These are phyloP conservation scores for Anas platyrhynchos DNA, from an alignment of 2,113 vertebrate species.

Conservation along the genomic window DNA sequence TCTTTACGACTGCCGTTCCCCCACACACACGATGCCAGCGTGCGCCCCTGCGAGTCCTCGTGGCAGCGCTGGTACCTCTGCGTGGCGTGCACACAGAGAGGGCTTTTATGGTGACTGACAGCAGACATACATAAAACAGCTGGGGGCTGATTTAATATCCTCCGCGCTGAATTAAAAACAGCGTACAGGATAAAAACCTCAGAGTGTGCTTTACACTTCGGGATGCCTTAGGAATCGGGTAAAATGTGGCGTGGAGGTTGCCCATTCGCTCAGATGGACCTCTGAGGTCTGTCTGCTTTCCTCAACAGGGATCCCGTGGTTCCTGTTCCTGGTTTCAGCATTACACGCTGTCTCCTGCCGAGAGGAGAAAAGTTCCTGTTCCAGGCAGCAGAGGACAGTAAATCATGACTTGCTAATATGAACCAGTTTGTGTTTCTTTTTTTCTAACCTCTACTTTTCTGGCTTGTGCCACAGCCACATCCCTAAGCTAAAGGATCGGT, in stretches of 20 bases:
- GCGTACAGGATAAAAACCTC: background rate
- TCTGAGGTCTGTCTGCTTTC: background rate
- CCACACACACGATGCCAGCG: background rate
- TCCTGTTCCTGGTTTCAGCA: background rate
- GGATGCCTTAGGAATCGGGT: background rate
- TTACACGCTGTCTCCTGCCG: background rate
- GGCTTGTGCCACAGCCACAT: background rate
- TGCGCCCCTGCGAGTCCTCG: background rate
- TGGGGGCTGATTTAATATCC: background rate
- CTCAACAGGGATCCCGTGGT: background rate
- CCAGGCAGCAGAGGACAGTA: constrained; percentile 28
- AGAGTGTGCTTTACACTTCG: background rate
- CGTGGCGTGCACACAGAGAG: background rate
- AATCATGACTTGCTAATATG: background rate
- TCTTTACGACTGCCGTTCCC: background rate
- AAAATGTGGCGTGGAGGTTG: background rate
- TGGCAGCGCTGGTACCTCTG: background rate
- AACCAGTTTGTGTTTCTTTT: background rate
- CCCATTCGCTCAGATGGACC: background rate
- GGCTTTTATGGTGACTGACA: background rate
- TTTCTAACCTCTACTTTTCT: background rate
- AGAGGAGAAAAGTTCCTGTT: background rate
- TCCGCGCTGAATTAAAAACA: background rate
- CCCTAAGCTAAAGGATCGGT: background rate
- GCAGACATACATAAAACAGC: background rate